These are phyloP conservation scores for Arrhamphus sclerolepis DNA, from an alignment of 2,797 vertebrate genomes.

Conservation along the genomic window DNA sequence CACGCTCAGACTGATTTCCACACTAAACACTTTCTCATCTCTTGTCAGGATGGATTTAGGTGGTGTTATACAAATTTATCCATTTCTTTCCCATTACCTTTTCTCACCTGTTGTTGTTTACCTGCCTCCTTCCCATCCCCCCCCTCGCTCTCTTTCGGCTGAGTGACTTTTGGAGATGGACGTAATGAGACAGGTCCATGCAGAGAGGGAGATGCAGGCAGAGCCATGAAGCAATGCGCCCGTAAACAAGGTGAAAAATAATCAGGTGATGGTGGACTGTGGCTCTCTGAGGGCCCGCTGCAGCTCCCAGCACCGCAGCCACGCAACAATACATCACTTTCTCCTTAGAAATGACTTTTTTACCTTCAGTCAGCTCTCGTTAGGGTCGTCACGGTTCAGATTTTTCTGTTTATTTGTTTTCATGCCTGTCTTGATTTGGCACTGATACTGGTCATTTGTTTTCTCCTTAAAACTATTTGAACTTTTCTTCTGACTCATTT, in stretches of 20 bases:
- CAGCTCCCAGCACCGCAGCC: conserved; percentile 34
- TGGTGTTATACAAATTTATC: conserved; percentile 35
- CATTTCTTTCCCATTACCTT: conserved; percentile 56
- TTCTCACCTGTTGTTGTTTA: conserved; percentile 70
- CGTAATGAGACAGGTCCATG: conserved; percentile 77
- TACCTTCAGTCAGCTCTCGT: conserved; percentile 60
- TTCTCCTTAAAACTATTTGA: background rate
- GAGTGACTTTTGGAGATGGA: conserved; percentile 69
- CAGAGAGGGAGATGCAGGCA: conserved; percentile 62
- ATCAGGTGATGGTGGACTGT: conserved; percentile 69
- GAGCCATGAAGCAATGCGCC: conserved; percentile 56
- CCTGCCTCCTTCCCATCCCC: conserved; percentile 44
- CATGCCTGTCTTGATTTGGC: conserved; percentile 34
- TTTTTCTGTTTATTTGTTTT: conserved; percentile 46
- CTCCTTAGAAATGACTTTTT: conserved; percentile 53
- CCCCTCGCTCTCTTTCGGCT: conserved; percentile 49
- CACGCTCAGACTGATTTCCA: conserved; percentile 52
- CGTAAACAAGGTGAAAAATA: conserved; percentile 79
- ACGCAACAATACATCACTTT: conserved; percentile 59
- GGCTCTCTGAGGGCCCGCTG: conserved; percentile 63
- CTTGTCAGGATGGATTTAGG: conserved; percentile 65
- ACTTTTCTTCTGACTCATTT: no score
- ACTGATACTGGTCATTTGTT: conserved; percentile 15
- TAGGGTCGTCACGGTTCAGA: conserved; percentile 39
- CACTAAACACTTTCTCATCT: conserved; percentile 59